Percentiles rank a stretch among this genome's conserved stretches.
These are phyloP conservation scores for Zygogramma bicolorata DNA, from an alignment of 2,888 invertebrate genomes.

Conservation along the genomic window DNA sequence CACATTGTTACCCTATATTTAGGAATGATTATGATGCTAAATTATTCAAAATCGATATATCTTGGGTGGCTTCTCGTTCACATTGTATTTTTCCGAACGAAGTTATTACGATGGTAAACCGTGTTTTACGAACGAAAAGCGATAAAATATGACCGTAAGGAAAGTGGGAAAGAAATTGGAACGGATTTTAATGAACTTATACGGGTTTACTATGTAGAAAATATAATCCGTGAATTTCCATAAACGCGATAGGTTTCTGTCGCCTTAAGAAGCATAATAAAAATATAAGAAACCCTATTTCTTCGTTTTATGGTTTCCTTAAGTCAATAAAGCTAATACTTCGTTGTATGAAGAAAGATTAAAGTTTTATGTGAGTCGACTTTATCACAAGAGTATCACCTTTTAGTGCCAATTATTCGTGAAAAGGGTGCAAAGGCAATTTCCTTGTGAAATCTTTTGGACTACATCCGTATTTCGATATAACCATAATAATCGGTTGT, in stretches of 20 bases:
- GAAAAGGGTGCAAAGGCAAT: background rate
- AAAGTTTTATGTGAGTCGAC: conserved; percentile 1
- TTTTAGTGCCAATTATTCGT: background rate
- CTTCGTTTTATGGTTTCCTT: conserved; percentile 36
- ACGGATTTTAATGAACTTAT: conserved; percentile 22
- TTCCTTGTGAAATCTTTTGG: background rate
- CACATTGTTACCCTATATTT: no score
- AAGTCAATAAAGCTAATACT: conserved; percentile 39
- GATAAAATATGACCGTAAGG: background rate
- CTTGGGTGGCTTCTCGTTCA: no score
- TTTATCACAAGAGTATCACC: background rate
- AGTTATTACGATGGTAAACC: background rate
- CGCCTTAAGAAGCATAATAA: conserved; percentile 27
- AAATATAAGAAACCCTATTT: conserved; percentile 37
- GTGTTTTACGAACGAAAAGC: background rate
- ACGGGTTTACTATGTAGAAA: conserved; percentile 26
- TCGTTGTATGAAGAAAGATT: background rate
- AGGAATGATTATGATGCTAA: no score
- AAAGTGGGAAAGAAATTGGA: background rate
- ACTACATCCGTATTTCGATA: background rate
- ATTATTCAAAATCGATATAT: no score
- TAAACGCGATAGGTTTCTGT: conserved; percentile 31
- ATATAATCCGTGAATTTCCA: conserved; percentile 28
- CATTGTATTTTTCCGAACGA: background rate
- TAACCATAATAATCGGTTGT: no score